Conservation (phyloP, 1,140 invertebrate genomes). For the Pseudomyrmex dendroicus region DNA sequence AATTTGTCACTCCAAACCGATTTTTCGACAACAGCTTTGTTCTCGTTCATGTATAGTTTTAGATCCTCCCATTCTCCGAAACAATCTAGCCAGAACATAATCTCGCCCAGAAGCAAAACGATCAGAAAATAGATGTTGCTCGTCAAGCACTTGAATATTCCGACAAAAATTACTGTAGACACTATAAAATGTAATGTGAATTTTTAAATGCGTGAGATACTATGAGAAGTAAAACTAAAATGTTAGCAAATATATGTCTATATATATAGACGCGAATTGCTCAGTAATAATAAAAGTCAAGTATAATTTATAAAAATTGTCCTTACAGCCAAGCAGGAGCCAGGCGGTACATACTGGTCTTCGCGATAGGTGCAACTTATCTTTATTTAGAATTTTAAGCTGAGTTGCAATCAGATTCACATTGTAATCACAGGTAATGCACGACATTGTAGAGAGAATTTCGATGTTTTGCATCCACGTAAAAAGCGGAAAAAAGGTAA, state of each 20-base stretch:
- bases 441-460: slow-evolving; percentile 60
- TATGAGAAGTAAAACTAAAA: neutral
- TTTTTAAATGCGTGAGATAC: neutral
- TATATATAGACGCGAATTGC: neutral
- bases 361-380: slow-evolving; percentile 74
- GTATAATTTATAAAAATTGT: slow-evolving; percentile 26
- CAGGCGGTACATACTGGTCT: slow-evolving; percentile 70
- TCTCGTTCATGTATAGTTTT: slow-evolving; percentile 71
- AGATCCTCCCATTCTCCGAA: slow-evolving; percentile 76
- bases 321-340: slow-evolving; percentile 73
- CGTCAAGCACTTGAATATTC: slow-evolving; percentile 63
- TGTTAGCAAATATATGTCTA: neutral
- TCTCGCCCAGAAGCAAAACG: slow-evolving; percentile 67
- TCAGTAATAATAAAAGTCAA: neutral
- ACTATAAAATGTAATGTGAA: slow-evolving; percentile 61
- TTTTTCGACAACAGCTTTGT: slow-evolving; percentile 67
- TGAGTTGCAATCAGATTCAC: slow-evolving; percentile 69
- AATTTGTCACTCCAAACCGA: slow-evolving; percentile 75
- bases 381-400: slow-evolving; percentile 66
- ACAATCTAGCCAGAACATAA: slow-evolving; percentile 74
- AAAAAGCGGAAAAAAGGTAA: neutral
- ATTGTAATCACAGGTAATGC: neutral
- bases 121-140: slow-evolving; percentile 64
- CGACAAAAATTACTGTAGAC: slow-evolving; percentile 63
- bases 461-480: neutral